A percentile compares a stretch with the other conserved stretches of the same genome.
Conservation (phyloP, 2,888 invertebrate species). For the Crepidodera aurea region DNA sequence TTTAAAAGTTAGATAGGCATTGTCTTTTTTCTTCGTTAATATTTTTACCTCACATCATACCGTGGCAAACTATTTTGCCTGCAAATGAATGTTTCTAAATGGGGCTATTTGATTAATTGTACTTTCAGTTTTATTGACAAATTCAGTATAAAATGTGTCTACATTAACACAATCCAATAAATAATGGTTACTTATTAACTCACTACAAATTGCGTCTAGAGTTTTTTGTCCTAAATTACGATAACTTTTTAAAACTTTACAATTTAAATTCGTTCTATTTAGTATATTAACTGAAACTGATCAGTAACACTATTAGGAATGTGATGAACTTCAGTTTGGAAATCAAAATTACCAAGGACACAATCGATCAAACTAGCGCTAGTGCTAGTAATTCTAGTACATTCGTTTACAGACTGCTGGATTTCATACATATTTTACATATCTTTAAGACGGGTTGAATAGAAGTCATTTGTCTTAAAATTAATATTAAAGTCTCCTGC, state of each 20-base stretch:
- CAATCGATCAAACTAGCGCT: conserved; percentile 13
- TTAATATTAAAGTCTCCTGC: no score
- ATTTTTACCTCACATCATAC: no score
- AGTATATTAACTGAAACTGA: no score
- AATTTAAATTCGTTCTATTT: no score
- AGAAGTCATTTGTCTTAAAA: not conserved
- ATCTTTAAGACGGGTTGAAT: conserved; percentile 6
- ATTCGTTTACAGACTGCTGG: conserved; percentile 1
- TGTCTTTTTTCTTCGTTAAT: not conserved
- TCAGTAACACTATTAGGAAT: conserved; percentile 3
- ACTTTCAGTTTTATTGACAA: not conserved
- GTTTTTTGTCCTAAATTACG: no score
- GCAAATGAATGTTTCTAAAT: not conserved
- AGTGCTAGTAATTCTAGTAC: conserved; percentile 15
- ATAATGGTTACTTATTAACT: no score
- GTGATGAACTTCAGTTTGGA: conserved; percentile 12
- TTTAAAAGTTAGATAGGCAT: not conserved
- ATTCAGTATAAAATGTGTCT: no score
- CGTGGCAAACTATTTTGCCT: not conserved
- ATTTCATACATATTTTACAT: conserved; percentile 10
- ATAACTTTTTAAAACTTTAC: no score
- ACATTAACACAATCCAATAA: no score
- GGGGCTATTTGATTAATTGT: no score
- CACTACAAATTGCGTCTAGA: no score
- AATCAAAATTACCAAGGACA: conserved; percentile 12